phyloP scores from a whole-genome alignment of 2,797 vertebrate species.

The Erpetoichthys calabaricus region DNA sequence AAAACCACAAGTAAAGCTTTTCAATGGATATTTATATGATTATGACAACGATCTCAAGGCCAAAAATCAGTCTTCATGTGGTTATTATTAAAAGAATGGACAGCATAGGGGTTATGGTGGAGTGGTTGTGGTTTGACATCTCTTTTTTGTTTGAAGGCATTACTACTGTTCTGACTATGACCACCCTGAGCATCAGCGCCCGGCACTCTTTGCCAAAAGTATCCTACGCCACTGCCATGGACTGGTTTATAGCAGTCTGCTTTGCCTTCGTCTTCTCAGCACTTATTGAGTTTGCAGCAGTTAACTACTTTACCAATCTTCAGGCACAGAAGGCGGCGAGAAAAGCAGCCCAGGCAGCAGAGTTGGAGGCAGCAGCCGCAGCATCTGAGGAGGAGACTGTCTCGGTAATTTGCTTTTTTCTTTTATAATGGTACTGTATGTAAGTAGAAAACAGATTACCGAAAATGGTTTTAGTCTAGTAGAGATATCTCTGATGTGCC shows the following conservation, averaged over 20 bases:
- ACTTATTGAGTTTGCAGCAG: conserved; percentile 87
- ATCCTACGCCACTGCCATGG: conserved; percentile 89
- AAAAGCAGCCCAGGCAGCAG: conserved; percentile 52
- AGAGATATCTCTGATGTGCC: conserved; percentile 21
- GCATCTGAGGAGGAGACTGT: conserved; percentile 58
- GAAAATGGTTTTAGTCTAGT: conserved; percentile 27
- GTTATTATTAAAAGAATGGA: too few species aligned
- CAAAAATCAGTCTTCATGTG: too few species aligned
- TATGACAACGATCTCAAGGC: too few species aligned
- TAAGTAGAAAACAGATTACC: conserved; percentile 45
- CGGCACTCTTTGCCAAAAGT: conserved; percentile 88
- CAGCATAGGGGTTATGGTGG: too few species aligned
- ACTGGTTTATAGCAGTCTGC: conserved; percentile 94
- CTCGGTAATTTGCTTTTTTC: conserved; percentile 56
- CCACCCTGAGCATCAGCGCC: conserved; percentile 85
- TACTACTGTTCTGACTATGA: conserved; percentile 91
- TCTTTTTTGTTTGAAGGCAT: conserved; percentile 54
- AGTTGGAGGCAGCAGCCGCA: conserved; percentile 49
- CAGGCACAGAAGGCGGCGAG: conserved; percentile 69
- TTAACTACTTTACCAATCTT: conserved; percentile 93
- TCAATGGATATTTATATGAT: too few species aligned
- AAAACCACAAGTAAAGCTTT: too few species aligned
- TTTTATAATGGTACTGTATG: conserved; percentile 44
- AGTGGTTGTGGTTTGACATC: too few species aligned
- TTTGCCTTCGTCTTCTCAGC: conserved; percentile 92